phyloP scores from a whole-genome alignment of 2,888 invertebrate species.

The Operophtera brumata region DNA sequence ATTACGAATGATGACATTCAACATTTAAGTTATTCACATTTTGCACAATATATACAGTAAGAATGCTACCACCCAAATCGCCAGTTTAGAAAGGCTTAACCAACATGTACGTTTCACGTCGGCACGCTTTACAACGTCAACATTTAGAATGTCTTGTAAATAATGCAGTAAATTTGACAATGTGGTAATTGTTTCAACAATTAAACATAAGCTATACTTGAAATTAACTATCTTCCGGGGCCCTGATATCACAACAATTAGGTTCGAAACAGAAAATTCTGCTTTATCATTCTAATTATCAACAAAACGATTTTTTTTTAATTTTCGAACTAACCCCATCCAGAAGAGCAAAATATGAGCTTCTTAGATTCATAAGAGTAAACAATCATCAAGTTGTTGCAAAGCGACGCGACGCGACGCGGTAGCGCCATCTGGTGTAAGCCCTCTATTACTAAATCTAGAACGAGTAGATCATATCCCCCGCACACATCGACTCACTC shows the following conservation, averaged over 20 bases:
- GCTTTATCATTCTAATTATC: too few species aligned
- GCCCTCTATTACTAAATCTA: constrained; percentile 17
- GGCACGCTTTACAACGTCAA: not conserved
- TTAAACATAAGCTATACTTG: too few species aligned
- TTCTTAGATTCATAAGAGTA: not conserved
- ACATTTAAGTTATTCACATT: constrained; percentile 45
- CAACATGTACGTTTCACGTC: constrained; percentile 2
- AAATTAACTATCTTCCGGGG: too few species aligned
- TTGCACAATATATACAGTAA: constrained; percentile 31
- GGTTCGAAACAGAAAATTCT: too few species aligned
- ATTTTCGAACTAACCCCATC: constrained; percentile 7
- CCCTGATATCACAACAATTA: too few species aligned
- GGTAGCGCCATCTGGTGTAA: constrained; percentile 19
- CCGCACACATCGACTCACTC: constrained; percentile 21
- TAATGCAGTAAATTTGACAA: too few species aligned
- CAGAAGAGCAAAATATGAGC: constrained; percentile 30
- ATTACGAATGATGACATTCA: constrained; percentile 50
- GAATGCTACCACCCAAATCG: constrained; percentile 26
- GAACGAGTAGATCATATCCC: constrained; percentile 26
- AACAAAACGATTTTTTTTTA: too few species aligned
- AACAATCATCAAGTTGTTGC: constrained; percentile 2
- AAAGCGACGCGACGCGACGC: constrained; percentile 13
- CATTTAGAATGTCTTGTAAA: too few species aligned
- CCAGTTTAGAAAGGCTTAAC: constrained; percentile 5
- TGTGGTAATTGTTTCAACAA: too few species aligned